A percentile compares a stretch with the other conserved stretches of the same genome.
Evolutionary conservation across 1,140 invertebrate genomes (phyloP).

Genomic region (Dreissena rostriformis): DNA sequence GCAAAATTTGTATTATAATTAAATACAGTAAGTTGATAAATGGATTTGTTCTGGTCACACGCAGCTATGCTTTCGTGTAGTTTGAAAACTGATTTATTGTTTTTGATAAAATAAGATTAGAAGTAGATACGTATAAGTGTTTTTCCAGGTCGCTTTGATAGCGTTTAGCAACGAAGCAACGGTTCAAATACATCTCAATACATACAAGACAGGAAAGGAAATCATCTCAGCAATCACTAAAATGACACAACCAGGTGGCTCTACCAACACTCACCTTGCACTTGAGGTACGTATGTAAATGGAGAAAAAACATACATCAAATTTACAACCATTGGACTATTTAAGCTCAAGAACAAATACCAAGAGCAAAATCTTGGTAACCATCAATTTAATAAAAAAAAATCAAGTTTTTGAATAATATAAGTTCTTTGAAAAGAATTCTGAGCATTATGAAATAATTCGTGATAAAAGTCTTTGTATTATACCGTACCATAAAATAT

Average conservation of each 20-base stretch:
- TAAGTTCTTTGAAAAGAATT: neutral
- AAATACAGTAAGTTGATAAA: too few relatives aligned
- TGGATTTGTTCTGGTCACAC: too few relatives aligned
- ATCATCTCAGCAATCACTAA: neutral
- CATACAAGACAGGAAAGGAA: neutral
- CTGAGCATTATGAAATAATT: neutral
- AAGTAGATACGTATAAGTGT: too few relatives aligned
- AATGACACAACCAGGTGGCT: conserved; percentile 6
- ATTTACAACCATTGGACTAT: neutral
- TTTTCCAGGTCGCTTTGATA: too few relatives aligned
- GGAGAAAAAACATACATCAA: too few relatives aligned
- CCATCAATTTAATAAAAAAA: neutral
- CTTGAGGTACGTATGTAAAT: conserved; percentile 13
- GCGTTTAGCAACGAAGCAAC: too few relatives aligned
- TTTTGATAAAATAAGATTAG: too few relatives aligned
- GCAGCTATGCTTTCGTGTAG: too few relatives aligned
- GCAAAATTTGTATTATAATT: too few relatives aligned
- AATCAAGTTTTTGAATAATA: neutral
- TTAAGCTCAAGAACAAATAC: neutral
- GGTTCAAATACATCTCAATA: conserved; percentile 2
- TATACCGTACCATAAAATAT: neutral
- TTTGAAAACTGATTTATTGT: too few relatives aligned
- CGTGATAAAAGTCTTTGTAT: neutral
- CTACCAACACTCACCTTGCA: conserved; percentile 38
- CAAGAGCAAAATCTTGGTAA: neutral